Evolutionary conservation across 2,888 invertebrate species (phyloP).

Genomic region (Macaria liturata): DNA sequence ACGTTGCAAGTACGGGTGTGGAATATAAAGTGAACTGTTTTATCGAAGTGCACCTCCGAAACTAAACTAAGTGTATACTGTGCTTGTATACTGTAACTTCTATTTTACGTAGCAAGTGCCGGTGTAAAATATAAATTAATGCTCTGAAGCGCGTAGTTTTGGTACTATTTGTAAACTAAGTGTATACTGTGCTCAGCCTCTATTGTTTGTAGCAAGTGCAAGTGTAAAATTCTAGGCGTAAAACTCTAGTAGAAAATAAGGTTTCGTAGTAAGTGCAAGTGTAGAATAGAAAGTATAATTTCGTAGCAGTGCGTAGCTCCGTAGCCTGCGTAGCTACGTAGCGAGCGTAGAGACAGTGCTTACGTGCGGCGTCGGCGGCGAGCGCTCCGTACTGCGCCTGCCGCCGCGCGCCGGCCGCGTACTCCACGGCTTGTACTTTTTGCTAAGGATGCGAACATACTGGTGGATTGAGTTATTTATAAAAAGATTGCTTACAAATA

Average conservation of each 20-base stretch:
- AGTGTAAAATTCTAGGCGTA: slow-evolving; percentile 54
- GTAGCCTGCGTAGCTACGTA: slow-evolving; percentile 47
- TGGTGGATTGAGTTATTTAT: not conserved
- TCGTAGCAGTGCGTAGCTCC: too few species aligned
- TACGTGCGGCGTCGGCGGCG: slow-evolving; percentile 76
- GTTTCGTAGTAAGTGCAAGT: too few species aligned
- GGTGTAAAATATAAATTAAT: too few species aligned
- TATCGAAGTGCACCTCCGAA: too few species aligned
- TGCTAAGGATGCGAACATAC: slow-evolving; percentile 9
- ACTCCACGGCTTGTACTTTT: slow-evolving; percentile 69
- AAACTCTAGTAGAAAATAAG: too few species aligned
- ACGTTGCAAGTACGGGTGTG: slow-evolving; percentile 7
- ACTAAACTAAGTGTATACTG: too few species aligned
- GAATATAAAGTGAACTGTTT: not conserved
- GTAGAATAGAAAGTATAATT: too few species aligned
- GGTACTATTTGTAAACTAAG: too few species aligned
- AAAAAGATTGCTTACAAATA: too few species aligned
- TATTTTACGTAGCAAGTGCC: too few species aligned
- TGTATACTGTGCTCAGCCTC: slow-evolving; percentile 20
- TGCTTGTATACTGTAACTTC: too few species aligned
- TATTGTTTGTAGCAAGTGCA: slow-evolving; percentile 45
- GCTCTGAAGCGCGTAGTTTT: too few species aligned
- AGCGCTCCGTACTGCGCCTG: slow-evolving; percentile 62
- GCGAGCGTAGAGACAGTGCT: slow-evolving; percentile 49
- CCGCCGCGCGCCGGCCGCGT: slow-evolving; percentile 50